A percentile compares a stretch with the other conserved stretches of the same genome.
Conservation (phyloP, 2,888 invertebrate species). For the Nomada ruficornis region DNA sequence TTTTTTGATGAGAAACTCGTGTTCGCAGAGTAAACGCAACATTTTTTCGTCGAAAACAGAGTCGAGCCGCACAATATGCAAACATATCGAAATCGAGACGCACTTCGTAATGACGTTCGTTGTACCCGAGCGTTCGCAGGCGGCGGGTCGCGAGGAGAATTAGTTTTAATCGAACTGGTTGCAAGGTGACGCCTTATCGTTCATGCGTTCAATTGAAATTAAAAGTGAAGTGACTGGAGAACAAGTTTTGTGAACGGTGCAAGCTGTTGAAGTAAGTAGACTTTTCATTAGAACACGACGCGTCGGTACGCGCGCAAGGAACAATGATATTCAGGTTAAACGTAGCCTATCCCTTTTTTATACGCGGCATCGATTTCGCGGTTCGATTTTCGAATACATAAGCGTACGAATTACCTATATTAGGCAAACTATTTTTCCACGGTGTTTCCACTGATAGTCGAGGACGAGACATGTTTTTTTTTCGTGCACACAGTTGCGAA, state of each 20-base stretch:
- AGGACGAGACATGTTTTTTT: slow-evolving; percentile 28
- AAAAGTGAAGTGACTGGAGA: slow-evolving; percentile 6
- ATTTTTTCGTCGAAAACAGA: neutral
- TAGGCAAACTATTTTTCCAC: slow-evolving; percentile 71
- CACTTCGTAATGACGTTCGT: slow-evolving; percentile 21
- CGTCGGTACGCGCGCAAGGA: neutral
- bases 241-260: neutral
- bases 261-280: slow-evolving; percentile 33
- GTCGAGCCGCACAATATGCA: slow-evolving; percentile 33
- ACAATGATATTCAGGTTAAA: slow-evolving; percentile 31
- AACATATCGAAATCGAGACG: slow-evolving; percentile 60
- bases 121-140: neutral
- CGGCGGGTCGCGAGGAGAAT: slow-evolving; percentile 1
- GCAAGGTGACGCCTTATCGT: neutral
- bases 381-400: slow-evolving; percentile 16
- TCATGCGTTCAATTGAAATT: neutral
- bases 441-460: slow-evolving; percentile 57
- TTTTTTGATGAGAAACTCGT: neutral
- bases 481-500: slow-evolving; percentile 23
- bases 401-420: slow-evolving; percentile 39
- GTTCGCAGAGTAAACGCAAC: neutral
- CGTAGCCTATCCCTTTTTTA: slow-evolving; percentile 43
- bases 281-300: slow-evolving; percentile 10
- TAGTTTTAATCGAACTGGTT: slow-evolving; percentile 4
- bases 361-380: slow-evolving; percentile 40